phyloP scores from a whole-genome alignment of 2,888 invertebrate species.

The Arctia plantaginis region DNA sequence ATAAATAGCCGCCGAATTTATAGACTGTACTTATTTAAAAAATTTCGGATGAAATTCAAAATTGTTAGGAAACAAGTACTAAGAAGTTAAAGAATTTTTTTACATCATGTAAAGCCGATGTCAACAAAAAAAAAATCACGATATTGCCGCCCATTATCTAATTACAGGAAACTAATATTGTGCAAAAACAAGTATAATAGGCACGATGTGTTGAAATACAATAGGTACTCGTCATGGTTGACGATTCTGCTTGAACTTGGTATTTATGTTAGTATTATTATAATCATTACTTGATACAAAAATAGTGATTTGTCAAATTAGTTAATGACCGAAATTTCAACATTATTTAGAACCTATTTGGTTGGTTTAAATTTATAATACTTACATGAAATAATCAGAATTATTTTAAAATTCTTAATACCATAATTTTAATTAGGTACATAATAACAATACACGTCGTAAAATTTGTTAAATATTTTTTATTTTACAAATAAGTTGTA shows the following conservation, averaged over 20 bases:
- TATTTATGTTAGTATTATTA: not conserved
- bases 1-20: not conserved
- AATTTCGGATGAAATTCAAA: not conserved
- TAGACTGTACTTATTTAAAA: not conserved
- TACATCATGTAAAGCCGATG: not conserved
- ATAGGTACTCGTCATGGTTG: slow-evolving; percentile 23
- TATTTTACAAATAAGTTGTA: no score
- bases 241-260: not conserved
- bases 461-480: no score
- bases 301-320: not conserved
- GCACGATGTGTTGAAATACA: slow-evolving; percentile 29
- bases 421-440: not conserved
- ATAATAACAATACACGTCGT: not conserved
- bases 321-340: not conserved
- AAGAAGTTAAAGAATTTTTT: not conserved
- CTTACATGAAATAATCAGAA: not conserved
- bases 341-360: not conserved
- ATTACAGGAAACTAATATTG: slow-evolving; percentile 39
- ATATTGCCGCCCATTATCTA: slow-evolving; percentile 34
- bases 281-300: not conserved
- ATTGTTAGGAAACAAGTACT: no score
- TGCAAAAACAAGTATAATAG: slow-evolving; percentile 25
- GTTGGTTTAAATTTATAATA: not conserved
- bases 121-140: slow-evolving; percentile 1
- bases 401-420: not conserved